Evolutionary conservation across 2,888 invertebrate genomes (phyloP), one percentile per base, ranked within the genome.

Genomic region (Alloplasta piceator): DNA sequence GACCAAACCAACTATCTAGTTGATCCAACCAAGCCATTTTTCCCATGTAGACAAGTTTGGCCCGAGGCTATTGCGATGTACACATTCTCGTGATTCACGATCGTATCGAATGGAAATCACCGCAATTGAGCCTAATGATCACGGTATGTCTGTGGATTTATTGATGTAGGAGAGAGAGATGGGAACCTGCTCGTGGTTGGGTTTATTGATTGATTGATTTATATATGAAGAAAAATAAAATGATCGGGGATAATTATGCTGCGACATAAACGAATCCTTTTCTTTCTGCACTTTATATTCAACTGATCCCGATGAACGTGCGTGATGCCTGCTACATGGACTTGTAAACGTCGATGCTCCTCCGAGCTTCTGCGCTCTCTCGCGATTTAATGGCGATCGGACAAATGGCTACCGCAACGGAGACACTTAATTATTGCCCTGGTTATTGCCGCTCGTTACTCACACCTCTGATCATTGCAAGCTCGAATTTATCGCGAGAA

Each of bases 401-500:
- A 82, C 82, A 83, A 83, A 83, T 83, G 77, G 75, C 26, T 83
- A 75, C 73, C 80, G 77, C 82, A 72, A 78, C 58, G 73, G 67
- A 63, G 66, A 80, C 72, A 83, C 70, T 83, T 83, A 79, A 80
- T 83, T 80, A 83, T 80, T 83, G 68, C 55, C 68, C 67, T 56
- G 66, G 70, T 79, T 84, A 76, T 80, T 76, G 78, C 76, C 66
- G 50, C 74, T 78, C 82, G 80, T 82, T 80, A 82, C 78, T 84
- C 82, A 82, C 80, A 78, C 82, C 83, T 78, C 74, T 3, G 66
- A 66, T 74, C 74, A n/a, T 56, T 60, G 68, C 73, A 41, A 36
- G 78, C 41, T 82, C 71, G 68, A 80, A 83, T 83, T 83, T 78
- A 83, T 84, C 80, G 80, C 70, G 76, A 46, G 64, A 60, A 52